Evolutionary conservation across 2,113 vertebrate species (phyloP).

Genomic region (Zingel zingel): DNA sequence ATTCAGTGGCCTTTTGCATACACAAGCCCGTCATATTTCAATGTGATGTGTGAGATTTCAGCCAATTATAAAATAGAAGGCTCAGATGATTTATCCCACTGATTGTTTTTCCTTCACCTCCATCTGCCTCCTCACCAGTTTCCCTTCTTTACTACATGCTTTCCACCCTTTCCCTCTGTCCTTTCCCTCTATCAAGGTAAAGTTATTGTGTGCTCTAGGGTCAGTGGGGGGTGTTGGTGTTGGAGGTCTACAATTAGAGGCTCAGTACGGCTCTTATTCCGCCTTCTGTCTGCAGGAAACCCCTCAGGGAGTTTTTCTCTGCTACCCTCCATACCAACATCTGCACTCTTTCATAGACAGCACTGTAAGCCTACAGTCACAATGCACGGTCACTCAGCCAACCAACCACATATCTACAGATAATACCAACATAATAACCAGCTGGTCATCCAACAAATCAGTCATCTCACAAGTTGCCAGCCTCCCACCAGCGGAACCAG

Average conservation of each 20-base stretch:
- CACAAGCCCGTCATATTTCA: neutral
- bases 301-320: constrained; percentile 21
- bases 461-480: constrained; percentile 2
- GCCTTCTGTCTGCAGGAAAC: constrained; percentile 2
- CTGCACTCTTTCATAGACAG: constrained; percentile 10
- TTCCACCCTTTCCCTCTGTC: neutral
- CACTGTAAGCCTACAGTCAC: neutral
- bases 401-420: constrained; percentile 3
- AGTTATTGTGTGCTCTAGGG: constrained; percentile 10
- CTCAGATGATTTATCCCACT: neutral
- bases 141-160: neutral
- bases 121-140: neutral
- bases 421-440: constrained; percentile 9
- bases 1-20: constrained; percentile 5
- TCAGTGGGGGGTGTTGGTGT: neutral
- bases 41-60: neutral
- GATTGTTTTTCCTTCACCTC: neutral
- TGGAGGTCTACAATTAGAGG: constrained; percentile 5
- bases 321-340: neutral
- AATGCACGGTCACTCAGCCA: neutral
- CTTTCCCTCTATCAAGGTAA: neutral
- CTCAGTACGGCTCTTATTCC: constrained; percentile 5
- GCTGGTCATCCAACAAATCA: constrained; percentile 7
- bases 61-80: constrained; percentile 28
- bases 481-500: constrained; percentile 8